Evolutionary conservation across 2,797 vertebrate genomes (phyloP), one percentile per base, ranked within the genome.

Genomic region (Leptatherina wallacei): DNA sequence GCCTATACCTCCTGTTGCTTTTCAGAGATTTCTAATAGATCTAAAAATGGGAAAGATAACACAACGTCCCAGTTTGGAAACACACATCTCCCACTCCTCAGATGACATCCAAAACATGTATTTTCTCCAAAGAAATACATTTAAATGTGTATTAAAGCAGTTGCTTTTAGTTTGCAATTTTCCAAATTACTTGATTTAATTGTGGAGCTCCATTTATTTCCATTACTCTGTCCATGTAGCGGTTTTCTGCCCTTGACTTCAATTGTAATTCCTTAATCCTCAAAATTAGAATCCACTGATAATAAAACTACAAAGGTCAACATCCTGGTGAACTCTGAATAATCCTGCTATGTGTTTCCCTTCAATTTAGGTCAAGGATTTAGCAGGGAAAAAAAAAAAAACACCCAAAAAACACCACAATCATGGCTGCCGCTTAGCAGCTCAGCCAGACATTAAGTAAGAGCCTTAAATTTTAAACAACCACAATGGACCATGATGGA

Each of bases 401-500:
- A 47, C 30, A 32, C 30, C 30, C 30, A 47, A 20, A 20, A 36
- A 16, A 29, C 52, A 54, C 47, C 32, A 65, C 27, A 73, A 22
- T 82, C 44, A 52, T 27, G 52, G 62, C 74, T 52, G 36, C 69
- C 78, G 65, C 70, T 82, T 79, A 79, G 80, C 71, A 68, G 80
- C 77, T 84, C 57, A 55, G 72, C 78, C 66, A 77, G 81, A 83
- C 78, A 32, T 76, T 67, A 81, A 81, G 76, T 68, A 73, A 75
- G 69, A 81, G 69, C 27, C 40, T 61, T 56, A 75, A 77, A 82
- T 85, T 79, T 82, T 57, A 79, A 80, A 71, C 67, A 51, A 75
- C 82, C 76, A 70, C 80, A 82, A 61, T 74, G 61, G 35, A 83
- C 33, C 59, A 70, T 84, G 82, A 87, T 83, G 65, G 70, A 84